Evolutionary conservation across 1,140 invertebrate species (phyloP).

Genomic region (Lasioglossum albipes): DNA sequence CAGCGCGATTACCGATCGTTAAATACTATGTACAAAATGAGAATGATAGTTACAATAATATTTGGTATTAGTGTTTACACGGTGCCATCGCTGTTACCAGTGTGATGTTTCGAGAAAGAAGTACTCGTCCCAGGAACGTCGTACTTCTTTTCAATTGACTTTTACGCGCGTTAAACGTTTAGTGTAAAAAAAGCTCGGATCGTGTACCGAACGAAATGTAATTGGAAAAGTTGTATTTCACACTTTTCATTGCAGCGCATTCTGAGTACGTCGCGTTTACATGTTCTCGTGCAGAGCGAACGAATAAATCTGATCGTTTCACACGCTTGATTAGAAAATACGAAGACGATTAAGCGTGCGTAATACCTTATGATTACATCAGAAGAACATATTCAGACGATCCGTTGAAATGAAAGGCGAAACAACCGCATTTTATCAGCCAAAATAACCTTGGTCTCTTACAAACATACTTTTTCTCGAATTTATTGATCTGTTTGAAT

Average conservation of each 20-base stretch:
- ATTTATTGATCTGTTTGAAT: neutral
- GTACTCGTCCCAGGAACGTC: too few species aligned
- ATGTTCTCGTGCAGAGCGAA: neutral
- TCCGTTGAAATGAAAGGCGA: neutral
- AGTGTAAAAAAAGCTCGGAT: neutral
- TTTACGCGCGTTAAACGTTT: too few species aligned
- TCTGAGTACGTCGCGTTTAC: slow-evolving; percentile 10
- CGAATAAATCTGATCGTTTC: neutral
- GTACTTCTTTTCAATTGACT: too few species aligned
- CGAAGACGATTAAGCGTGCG: neutral
- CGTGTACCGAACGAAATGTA: neutral
- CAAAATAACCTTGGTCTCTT: neutral
- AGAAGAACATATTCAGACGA: neutral
- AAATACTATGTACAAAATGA: too few species aligned
- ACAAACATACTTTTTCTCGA: neutral
- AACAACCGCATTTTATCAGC: too few species aligned
- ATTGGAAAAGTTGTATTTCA: neutral
- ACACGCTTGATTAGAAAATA: neutral
- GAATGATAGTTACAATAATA: too few species aligned
- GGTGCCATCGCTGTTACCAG: too few species aligned
- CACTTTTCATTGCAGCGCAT: neutral
- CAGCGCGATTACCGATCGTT: too few species aligned
- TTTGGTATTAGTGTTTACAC: too few species aligned
- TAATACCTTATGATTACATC: neutral
- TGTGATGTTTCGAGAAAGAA: too few species aligned